Conservation (phyloP, 2,888 invertebrate species). For the Cephonodes hylas region DNA sequence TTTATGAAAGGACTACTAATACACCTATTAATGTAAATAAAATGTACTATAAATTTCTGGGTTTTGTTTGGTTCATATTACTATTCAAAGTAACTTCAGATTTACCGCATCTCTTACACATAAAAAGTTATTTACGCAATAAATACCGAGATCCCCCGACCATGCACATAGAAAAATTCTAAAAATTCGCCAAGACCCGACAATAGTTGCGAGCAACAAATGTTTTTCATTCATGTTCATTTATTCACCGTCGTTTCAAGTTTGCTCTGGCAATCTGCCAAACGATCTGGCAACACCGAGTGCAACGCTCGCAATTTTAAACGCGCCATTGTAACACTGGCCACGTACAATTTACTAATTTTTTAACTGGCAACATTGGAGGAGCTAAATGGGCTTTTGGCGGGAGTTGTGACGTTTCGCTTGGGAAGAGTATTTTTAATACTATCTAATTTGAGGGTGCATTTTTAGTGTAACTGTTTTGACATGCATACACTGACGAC, state of each 20-base stretch:
- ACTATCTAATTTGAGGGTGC: no score
- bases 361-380: slow-evolving; percentile 4
- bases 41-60: no score
- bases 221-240: slow-evolving; percentile 55
- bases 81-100: no score
- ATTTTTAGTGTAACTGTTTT: no score
- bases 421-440: not conserved
- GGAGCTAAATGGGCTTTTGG: not conserved
- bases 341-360: slow-evolving; percentile 9
- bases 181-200: slow-evolving; percentile 14
- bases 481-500: no score
- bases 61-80: no score
- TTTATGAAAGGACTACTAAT: no score
- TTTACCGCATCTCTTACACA: no score
- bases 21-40: no score
- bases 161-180: not conserved
- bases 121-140: not conserved
- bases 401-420: not conserved
- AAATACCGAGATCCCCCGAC: not conserved
- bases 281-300: slow-evolving; percentile 35
- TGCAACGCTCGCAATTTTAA: slow-evolving; percentile 36
- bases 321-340: slow-evolving; percentile 4
- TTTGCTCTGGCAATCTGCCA: slow-evolving; percentile 43
- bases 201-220: slow-evolving; percentile 47
- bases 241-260: slow-evolving; percentile 41